Conservation (phyloP, 2,888 invertebrate genomes). For the Nesidiocoris tenuis region DNA sequence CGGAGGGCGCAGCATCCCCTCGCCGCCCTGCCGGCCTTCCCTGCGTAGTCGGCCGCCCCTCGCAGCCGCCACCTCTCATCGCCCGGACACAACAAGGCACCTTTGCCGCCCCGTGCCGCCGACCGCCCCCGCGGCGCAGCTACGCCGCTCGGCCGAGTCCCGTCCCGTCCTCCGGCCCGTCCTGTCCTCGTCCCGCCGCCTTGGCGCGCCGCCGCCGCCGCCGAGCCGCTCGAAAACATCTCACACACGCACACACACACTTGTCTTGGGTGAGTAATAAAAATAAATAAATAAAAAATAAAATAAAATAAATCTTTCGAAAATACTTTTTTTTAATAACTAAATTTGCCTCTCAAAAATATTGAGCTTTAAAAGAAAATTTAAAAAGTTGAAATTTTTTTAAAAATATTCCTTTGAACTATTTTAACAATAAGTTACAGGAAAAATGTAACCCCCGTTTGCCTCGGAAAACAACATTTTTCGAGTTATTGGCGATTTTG, state of each 20-base stretch:
- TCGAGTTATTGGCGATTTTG: too few relatives aligned
- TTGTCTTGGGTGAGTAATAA: too few relatives aligned
- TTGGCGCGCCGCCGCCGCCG: neutral
- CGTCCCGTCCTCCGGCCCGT: slow-evolving; percentile 1
- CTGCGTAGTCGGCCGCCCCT: slow-evolving; percentile 23
- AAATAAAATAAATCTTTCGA: too few relatives aligned
- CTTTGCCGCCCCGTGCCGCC: neutral
- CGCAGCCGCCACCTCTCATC: slow-evolving; percentile 10
- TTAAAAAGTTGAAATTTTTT: slow-evolving; percentile 4
- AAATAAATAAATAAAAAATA: too few relatives aligned
- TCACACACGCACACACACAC: too few relatives aligned
- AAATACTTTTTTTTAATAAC: neutral
- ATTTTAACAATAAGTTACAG: too few relatives aligned
- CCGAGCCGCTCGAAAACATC: too few relatives aligned
- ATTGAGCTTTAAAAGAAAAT: neutral
- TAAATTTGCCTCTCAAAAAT: neutral
- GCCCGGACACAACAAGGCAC: neutral
- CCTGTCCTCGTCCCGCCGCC: slow-evolving; percentile 11
- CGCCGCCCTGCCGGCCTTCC: slow-evolving; percentile 13
- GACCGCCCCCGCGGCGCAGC: neutral
- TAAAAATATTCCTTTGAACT: neutral
- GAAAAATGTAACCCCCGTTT: too few relatives aligned
- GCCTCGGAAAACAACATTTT: too few relatives aligned
- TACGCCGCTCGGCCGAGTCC: neutral
- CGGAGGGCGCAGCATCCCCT: neutral